Percentiles rank a stretch among this genome's conserved stretches.
These are phyloP conservation scores for Orthonyx spaldingii DNA, from an alignment of 2,113 vertebrate genomes.

Conservation along the genomic window DNA sequence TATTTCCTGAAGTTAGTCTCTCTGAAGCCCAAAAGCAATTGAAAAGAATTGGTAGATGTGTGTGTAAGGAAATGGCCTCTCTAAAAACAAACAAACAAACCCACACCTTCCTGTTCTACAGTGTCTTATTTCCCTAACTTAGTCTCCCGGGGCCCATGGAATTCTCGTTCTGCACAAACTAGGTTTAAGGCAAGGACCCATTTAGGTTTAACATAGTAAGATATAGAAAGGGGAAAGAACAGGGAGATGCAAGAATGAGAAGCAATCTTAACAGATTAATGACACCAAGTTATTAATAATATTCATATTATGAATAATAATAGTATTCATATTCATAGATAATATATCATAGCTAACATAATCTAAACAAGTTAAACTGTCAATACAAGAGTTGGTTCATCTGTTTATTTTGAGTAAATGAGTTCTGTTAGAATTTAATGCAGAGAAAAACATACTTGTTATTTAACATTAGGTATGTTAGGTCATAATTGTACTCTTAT, in stretches of 20 bases:
- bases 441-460: background rate
- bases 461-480: background rate
- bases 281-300: background rate
- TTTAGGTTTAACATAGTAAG: background rate
- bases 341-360: too few species aligned
- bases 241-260: background rate
- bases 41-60: background rate
- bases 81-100: constrained; percentile 27
- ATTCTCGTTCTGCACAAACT: background rate
- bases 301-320: too few species aligned
- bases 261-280: background rate
- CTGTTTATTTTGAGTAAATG: background rate
- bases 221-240: background rate
- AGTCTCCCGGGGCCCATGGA: background rate
- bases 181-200: background rate
- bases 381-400: background rate
- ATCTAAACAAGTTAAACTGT: background rate
- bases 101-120: constrained; percentile 11
- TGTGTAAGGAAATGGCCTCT: background rate
- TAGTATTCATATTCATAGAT: too few species aligned
- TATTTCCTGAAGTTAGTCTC: constrained; percentile 25
- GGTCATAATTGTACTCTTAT: background rate
- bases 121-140: background rate
- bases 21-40: background rate
- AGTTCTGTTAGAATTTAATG: background rate